Evolutionary conservation across 2,113 vertebrate species (phyloP).

Genomic region (Rhea pennata): DNA sequence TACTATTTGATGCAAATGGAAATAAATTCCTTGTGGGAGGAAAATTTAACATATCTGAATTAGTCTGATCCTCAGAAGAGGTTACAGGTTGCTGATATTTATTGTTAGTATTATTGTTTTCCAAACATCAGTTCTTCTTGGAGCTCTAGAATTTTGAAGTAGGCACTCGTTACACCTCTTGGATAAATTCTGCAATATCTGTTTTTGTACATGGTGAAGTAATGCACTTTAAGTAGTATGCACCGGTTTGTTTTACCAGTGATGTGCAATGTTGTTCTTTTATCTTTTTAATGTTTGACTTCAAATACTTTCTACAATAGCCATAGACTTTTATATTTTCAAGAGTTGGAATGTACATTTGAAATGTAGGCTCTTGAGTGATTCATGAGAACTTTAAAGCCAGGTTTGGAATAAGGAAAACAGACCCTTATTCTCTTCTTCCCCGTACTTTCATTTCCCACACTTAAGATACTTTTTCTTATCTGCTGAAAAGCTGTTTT

Average conservation of each 20-base stretch:
- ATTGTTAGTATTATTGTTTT: constrained; percentile 10
- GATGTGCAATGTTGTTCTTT: constrained; percentile 43
- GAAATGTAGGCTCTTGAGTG: constrained; percentile 46
- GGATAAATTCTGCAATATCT: not conserved
- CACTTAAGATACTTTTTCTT: not conserved
- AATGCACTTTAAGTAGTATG: constrained; percentile 61
- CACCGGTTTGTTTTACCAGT: constrained; percentile 28
- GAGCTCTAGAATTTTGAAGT: not conserved
- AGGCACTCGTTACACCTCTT: not conserved
- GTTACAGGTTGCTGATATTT: not conserved
- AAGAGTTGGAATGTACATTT: constrained; percentile 54
- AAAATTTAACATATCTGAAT: constrained; percentile 6
- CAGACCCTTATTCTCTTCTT: not conserved
- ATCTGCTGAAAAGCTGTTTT: constrained; percentile 31
- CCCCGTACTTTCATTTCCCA: not conserved
- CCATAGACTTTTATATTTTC: constrained; percentile 54
- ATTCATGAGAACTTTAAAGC: constrained; percentile 27
- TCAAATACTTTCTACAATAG: constrained; percentile 48
- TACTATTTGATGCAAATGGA: not conserved
- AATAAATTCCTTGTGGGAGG: not conserved
- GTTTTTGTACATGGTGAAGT: constrained; percentile 13
- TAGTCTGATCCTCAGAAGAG: not conserved
- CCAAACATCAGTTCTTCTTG: not conserved
- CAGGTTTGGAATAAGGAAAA: constrained; percentile 14
- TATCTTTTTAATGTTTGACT: constrained; percentile 19